Percentiles rank a stretch among this genome's conserved stretches.
Evolutionary conservation across 2,113 vertebrate genomes (phyloP).

Genomic region (Pelvicachromis taeniatus): DNA sequence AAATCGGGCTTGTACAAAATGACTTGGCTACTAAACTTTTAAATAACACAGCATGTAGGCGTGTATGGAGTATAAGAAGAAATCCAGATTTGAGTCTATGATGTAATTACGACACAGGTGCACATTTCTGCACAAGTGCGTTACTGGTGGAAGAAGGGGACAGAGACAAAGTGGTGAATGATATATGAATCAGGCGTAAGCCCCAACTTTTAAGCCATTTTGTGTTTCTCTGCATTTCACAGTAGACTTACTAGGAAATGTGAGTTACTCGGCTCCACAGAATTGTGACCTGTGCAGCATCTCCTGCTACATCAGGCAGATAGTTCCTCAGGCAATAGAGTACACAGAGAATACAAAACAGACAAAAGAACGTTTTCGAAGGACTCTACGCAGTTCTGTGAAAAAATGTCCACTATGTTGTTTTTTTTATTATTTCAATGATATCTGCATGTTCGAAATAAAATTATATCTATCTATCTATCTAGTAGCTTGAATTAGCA

Average conservation of each 20-base stretch:
- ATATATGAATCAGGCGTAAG: not conserved
- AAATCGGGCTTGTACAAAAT: not conserved
- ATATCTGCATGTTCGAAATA: too few species aligned
- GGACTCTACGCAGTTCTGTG: not conserved
- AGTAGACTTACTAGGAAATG: not conserved
- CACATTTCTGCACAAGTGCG: not conserved
- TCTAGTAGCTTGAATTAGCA: not conserved
- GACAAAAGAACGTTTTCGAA: not conserved
- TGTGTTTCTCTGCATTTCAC: not conserved
- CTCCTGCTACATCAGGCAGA: not conserved
- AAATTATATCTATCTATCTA: too few species aligned
- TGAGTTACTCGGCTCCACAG: not conserved
- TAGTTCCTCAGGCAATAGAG: not conserved
- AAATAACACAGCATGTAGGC: not conserved
- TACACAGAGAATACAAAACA: not conserved
- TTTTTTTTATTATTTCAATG: too few species aligned
- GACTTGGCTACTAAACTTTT: not conserved
- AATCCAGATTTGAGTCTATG: not conserved
- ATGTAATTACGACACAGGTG: not conserved
- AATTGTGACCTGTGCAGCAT: not conserved
- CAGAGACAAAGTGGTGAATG: not conserved
- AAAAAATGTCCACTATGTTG: not conserved
- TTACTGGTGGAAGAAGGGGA: not conserved
- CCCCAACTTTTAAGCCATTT: not conserved
- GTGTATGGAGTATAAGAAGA: not conserved